These are phyloP conservation scores for Manis crassicaudata DNA, from an alignment of 2,797 vertebrate species.

Conservation along the genomic window DNA sequence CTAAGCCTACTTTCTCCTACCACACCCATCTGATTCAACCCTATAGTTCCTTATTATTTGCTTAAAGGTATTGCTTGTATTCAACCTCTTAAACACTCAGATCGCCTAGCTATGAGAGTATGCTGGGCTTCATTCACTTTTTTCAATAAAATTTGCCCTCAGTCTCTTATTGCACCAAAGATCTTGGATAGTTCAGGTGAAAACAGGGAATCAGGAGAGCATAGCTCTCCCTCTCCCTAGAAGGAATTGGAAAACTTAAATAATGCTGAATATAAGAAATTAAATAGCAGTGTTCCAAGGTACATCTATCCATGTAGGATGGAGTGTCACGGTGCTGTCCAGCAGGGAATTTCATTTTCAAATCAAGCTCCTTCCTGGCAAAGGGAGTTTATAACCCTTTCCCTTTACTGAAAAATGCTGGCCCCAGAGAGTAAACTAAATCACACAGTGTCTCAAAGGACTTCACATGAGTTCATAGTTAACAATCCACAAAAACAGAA, in stretches of 20 bases:
- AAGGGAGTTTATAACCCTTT: neutral
- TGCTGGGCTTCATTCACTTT: neutral
- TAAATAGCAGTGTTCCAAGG: neutral
- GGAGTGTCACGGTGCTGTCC: neutral
- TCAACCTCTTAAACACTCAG: neutral
- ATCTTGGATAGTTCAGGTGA: neutral
- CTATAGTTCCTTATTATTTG: neutral
- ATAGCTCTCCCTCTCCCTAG: neutral
- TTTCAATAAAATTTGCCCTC: neutral
- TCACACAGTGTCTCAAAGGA: neutral
- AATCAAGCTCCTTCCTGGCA: neutral
- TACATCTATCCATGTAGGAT: neutral
- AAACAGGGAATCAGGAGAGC: neutral
- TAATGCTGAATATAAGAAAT: neutral
- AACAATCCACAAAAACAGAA: neutral
- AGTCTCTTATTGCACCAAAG: neutral
- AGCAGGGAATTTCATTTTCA: neutral
- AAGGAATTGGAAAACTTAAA: neutral
- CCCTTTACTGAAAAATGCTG: neutral
- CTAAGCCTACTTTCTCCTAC: neutral
- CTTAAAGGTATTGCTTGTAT: neutral
- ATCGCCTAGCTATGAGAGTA: neutral
- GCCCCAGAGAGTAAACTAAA: neutral
- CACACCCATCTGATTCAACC: neutral
- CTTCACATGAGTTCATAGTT: neutral